These are phyloP conservation scores for Prinia subflava DNA, from an alignment of 2,113 vertebrate genomes.

Conservation along the genomic window DNA sequence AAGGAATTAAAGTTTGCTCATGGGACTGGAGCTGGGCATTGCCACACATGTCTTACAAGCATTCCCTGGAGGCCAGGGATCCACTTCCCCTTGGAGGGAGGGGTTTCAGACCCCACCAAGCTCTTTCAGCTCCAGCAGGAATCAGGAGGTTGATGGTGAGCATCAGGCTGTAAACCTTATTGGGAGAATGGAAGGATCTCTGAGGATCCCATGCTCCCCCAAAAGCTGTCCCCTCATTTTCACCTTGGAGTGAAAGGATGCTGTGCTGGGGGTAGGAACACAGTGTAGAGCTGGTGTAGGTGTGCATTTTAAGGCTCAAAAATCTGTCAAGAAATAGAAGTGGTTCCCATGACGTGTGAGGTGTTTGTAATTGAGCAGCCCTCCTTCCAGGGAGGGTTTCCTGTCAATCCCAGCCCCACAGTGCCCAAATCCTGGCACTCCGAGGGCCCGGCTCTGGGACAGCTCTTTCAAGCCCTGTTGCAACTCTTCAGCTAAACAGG, in stretches of 20 bases:
- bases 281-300: background rate
- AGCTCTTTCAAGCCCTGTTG: background rate
- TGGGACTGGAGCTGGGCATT: background rate
- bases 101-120: background rate
- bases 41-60: background rate
- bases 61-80: background rate
- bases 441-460: background rate
- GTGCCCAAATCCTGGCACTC: rapidly evolving
- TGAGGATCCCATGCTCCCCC: background rate
- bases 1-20: background rate
- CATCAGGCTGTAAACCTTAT: background rate
- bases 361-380: background rate
- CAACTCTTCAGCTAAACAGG: background rate
- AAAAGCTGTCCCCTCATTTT: background rate
- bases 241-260: background rate
- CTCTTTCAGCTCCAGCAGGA: background rate
- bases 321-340: background rate
- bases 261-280: rapidly evolving
- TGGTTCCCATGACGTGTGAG: rapidly evolving
- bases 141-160: background rate
- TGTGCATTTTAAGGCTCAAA: background rate
- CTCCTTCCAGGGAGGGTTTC: background rate
- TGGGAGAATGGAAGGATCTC: background rate
- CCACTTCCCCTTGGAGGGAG: rapidly evolving
- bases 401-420: background rate